Evolutionary conservation across 2,888 invertebrate genomes (phyloP).

Genomic region (Heliothis peltigera): DNA sequence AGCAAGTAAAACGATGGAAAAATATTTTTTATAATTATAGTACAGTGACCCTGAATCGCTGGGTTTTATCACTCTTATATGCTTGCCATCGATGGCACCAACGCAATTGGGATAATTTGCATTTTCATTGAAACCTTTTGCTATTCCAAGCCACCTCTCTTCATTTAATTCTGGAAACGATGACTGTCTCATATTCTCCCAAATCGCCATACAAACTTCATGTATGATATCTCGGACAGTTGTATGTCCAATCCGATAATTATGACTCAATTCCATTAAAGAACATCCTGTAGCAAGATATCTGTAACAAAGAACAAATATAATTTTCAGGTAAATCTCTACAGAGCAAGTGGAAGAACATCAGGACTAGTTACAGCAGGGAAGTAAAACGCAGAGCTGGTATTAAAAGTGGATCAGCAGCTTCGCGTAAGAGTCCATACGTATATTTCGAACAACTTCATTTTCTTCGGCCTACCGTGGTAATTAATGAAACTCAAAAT

Average conservation of each 20-base stretch:
- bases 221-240: constrained; percentile 60
- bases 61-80: constrained; percentile 54
- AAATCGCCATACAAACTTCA: constrained; percentile 61
- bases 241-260: constrained; percentile 59
- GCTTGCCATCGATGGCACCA: constrained; percentile 54
- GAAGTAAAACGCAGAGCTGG: constrained; percentile 60
- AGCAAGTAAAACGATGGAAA: constrained; percentile 61
- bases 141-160: constrained; percentile 61
- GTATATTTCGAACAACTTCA: constrained; percentile 64
- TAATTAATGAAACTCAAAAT: constrained; percentile 59
- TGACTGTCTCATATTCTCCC: constrained; percentile 46
- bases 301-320: constrained; percentile 59
- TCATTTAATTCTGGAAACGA: constrained; percentile 56
- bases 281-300: constrained; percentile 64
- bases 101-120: constrained; percentile 43
- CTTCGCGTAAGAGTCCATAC: constrained; percentile 45
- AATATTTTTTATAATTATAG: constrained; percentile 58
- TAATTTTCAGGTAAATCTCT: constrained; percentile 63
- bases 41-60: constrained; percentile 53
- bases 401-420: constrained; percentile 63
- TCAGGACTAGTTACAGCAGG: constrained; percentile 61
- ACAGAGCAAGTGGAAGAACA: constrained; percentile 65
- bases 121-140: constrained; percentile 50
- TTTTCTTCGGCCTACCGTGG: constrained; percentile 62
- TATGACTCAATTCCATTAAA: constrained; percentile 56